Percentiles rank a stretch among this genome's conserved stretches.
phyloP scores from a whole-genome alignment of 1,140 invertebrate genomes.

The Platyscapa corneri region DNA sequence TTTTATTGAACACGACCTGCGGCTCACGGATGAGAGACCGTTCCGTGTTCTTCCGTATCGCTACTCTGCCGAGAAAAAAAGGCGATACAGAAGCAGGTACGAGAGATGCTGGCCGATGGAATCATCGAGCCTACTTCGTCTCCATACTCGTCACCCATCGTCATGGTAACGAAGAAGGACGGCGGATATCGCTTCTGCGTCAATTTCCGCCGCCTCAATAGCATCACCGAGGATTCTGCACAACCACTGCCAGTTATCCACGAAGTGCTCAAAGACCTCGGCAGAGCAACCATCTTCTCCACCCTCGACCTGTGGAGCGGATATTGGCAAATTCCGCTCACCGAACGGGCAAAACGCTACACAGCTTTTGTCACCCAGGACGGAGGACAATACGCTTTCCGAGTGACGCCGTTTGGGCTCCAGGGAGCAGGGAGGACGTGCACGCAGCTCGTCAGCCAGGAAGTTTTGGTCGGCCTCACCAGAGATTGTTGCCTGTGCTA shows the following conservation, averaged over 20 bases:
- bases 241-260: conserved; percentile 42
- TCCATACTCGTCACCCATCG: conserved; percentile 35
- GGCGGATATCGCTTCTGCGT: conserved; percentile 47
- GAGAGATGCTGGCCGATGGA: conserved; percentile 43
- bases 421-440: conserved; percentile 9
- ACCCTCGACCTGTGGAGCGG: conserved; percentile 44
- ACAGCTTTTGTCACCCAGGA: conserved; percentile 30
- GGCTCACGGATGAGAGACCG: too few species aligned
- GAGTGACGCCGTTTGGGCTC: conserved; percentile 34
- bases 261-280: conserved; percentile 35
- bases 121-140: conserved; percentile 42
- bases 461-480: neutral
- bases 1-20: neutral
- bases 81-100: conserved; percentile 39
- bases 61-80: conserved; percentile 14
- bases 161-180: conserved; percentile 35
- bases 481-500: neutral
- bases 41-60: too few species aligned
- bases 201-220: conserved; percentile 47
- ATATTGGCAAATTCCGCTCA: conserved; percentile 51
- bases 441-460: conserved; percentile 12
- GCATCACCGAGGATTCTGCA: conserved; percentile 11
- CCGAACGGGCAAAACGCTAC: neutral
- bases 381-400: conserved; percentile 29
- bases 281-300: conserved; percentile 17